Conservation (phyloP, 2,888 invertebrate species). For the Meiosimyza decipiens region DNA sequence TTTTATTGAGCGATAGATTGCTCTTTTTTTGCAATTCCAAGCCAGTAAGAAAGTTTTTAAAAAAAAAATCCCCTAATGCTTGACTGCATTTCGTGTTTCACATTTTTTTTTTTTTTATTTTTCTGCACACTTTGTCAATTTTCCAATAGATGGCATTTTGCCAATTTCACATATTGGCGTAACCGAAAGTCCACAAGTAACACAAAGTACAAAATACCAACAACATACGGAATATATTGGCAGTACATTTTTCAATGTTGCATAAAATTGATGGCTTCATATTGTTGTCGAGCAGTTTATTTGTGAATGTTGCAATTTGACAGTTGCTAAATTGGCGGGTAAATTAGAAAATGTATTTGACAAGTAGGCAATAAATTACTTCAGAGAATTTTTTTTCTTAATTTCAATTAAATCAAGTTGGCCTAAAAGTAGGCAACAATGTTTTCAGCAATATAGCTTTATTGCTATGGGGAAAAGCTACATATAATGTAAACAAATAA, state of each 20-base stretch:
- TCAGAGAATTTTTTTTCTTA: too few species aligned
- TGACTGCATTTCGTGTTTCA: too few species aligned
- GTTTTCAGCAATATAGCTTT: background rate
- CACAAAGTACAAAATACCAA: too few species aligned
- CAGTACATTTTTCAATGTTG: constrained; percentile 10
- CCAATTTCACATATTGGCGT: background rate
- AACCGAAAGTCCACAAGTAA: too few species aligned
- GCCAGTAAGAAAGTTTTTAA: too few species aligned
- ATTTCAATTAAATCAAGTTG: background rate
- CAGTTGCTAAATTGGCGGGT: constrained; percentile 21
- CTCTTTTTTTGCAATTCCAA: too few species aligned
- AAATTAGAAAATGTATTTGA: too few species aligned
- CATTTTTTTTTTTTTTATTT: background rate
- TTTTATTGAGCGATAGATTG: too few species aligned
- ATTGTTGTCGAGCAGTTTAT: constrained; percentile 15
- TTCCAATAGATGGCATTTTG: background rate
- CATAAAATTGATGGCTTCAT: constrained; percentile 6
- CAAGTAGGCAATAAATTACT: too few species aligned
- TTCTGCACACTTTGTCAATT: background rate
- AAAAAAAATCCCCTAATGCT: too few species aligned
- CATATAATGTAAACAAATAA: background rate
- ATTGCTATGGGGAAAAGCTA: background rate
- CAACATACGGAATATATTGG: background rate
- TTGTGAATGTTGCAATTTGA: constrained; percentile 3
- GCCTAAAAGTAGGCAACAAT: constrained; percentile 24